Evolutionary conservation across 2,888 invertebrate genomes (phyloP), one percentile per base, ranked within the genome.

Genomic region (Lobophora halterata): DNA sequence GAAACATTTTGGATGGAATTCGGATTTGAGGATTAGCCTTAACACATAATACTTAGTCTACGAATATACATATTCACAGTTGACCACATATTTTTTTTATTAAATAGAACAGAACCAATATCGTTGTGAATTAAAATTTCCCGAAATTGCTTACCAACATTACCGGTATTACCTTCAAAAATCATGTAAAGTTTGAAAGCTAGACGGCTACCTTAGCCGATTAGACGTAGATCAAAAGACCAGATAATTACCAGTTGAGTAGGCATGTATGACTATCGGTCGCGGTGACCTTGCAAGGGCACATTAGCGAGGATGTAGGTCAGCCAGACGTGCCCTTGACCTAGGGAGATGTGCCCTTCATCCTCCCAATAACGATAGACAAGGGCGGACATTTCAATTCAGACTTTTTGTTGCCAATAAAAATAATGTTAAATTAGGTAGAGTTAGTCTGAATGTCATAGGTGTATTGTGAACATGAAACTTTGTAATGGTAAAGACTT

Each of bases 261-360:
- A 63, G 56, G 58, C 59, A 67, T 55, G 44, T 65, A 65, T 59
- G 55, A 51, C 63, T 62, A 55, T 50, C 55, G 51, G 54, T 47
- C 53, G 46, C 31, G 35, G 55, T 55, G 63, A 77, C 78, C 76
- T 78, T 73, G 66, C 52, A 46, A 70, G 69, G 72, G 71, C 70
- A 69, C 63, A 73, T 74, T 71, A 74, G 61, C 58, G 61, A 63
- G 58, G 61, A 82, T 82, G 74, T 83, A 82, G 85, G 81, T 79
- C 81, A 81, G 71, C 65, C 63, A 73, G 73, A 65, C 70, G 55
- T 65, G 74, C 76, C 86, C 86, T 83, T 85, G 86, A 83, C 83
- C 85, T 73, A 75, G 71, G 56, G 71, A 65, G 61, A 38, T 52
- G 62, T 65, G 77, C 75, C 79, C 80, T 78, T 72, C 71, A 57